Evolutionary conservation across 2,797 vertebrate genomes (phyloP), one percentile per base, ranked within the genome.

Genomic region (Scomberomorus guttatus): DNA sequence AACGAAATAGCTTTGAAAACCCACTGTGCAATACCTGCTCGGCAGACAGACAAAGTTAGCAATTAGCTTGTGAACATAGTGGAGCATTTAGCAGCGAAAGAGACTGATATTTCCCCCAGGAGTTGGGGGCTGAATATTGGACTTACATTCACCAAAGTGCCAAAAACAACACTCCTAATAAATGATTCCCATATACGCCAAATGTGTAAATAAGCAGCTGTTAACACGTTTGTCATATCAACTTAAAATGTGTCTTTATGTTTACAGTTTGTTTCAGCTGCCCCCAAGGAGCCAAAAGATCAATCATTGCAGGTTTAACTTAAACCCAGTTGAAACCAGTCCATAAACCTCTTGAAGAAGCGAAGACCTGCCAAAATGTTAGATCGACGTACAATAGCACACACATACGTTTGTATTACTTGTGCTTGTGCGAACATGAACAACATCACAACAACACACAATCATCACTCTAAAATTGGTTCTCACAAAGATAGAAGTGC

Each of bases 401-500:
- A 61, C 32, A 39, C 46, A 56, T 17, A 46, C 2, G 8, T 69
- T 24, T 29, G 25, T 55, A 51, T 61, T 50, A 55, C 65, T 73
- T 15, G 37, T 20, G 24, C 59, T 63, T 59, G 34, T 48, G 18
- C 9, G 25, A 69, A 34, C 58, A 78, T 12, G 34, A 24, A 24
- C 14, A 34, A 18, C 14, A 52, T 58, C 24, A 63, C 29, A 51
- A 34, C 34, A 63, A 77, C 25, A 32, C 37, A 50, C 63, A 58
- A 68, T 51, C 32, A n/a, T 55, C 25, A 9, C 44, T 72, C 52
- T 63, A 55, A 58, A 61, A 59, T 64, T 52, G 44, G 24, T 56
- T 80, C 50, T 52, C 57, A 71, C 18, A 66, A 67, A 73, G 44
- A 67, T n/a, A 74, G 11, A 62, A 32, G 50, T 5, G 11, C 11